Evolutionary conservation across 2,797 vertebrate genomes (phyloP), one percentile per base, ranked within the genome.

Genomic region (Micromesistius poutassou): DNA sequence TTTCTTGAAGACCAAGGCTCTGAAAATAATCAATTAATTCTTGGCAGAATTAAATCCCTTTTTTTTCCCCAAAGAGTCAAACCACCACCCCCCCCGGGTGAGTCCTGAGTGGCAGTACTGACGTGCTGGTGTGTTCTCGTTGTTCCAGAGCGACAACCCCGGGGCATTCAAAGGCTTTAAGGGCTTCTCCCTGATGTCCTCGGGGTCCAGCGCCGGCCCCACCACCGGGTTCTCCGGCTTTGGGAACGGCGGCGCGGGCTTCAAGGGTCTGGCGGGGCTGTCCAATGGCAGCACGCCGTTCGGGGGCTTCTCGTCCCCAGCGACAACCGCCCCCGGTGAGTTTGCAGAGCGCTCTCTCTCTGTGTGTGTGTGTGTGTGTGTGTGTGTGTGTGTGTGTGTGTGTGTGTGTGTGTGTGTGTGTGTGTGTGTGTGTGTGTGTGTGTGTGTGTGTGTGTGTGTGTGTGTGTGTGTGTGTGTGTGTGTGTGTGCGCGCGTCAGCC

Each of bases 111-210:
- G 50, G 5, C 50, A 1, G 19, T 30, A 5, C 1, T 13, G 28
- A 16, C 28, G 3, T n/a, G 8, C 19, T n/a, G n/a, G n/a, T n/a
- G 19, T 36, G 10, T 66, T 33, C 5, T 33, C 40, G 1, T 40
- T 55, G 38, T 86, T 82, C 40, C 85, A 95, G 94, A 75, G 77
- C 0, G 94, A 95, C 8, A 79, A 40, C 0, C 76, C 77, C 3
- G 90, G 87, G 2, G 82, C 93, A 3, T 94, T 95, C 79, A 94
- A 93, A 84, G 89, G 88, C 0, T 95, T 95, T 36, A 93, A 94
- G 81, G 94, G 94, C 0, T 94, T 95, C 62, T 85, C 93, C 40
- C 16, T 91, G 79, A 77, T 78, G 0, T 0, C 85, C 1, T 0
- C 86, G 0, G 25, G 85, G 0, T 50, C 81, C 4, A 77, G 78